Evolutionary conservation across 1,140 invertebrate genomes (phyloP), one percentile per base, ranked within the genome.

Genomic region (Drosophila simulans): DNA sequence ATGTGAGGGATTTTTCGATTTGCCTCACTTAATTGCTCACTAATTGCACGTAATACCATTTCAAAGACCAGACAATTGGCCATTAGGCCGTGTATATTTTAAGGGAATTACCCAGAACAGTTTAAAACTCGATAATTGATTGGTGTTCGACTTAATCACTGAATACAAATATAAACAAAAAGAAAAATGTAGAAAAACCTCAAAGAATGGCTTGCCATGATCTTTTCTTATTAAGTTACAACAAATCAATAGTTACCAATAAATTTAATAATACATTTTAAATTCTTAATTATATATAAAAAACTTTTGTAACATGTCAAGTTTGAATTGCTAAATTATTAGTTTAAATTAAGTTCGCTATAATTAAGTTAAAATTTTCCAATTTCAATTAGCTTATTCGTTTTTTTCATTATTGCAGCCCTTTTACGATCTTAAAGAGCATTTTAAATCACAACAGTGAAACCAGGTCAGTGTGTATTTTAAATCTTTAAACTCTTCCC

Each of bases 1-100:
- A 58, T 66, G 51, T 63, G 65, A 53, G 72, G 66, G 78, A 66
- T 71, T 60, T 69, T 43, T 48, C 34, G 40, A 54, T 43, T 53
- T 39, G 13, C 22, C 22, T 25, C 5, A 8, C 4, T 43, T 70
- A 77, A 69, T 84, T 75, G 71, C 17, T 22, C 11, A 42, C 46
- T 58, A 76, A 76, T 68, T 58, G 37, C 34, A 60, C 31, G 15
- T 34, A 60, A 25, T 13, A 15, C 25, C 31, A 49, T 52, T 60
- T 55, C 1, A 43, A 66, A 62, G 43, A 49, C 25, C 35, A 66
- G 27, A 34, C 43, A 40, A 60, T 31, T 49, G 42, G n/a, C 15
- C 56, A 51, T 73, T 42, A 15, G n/a, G 7, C 13, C 31, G 27
- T 35, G 31, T 31, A 57, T 42, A 55, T 63, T 52, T 35, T 39